A percentile compares a stretch with the other conserved stretches of the same genome.
These are phyloP conservation scores for Himalopsyche anomala DNA, from an alignment of 2,888 invertebrate genomes.

Conservation along the genomic window DNA sequence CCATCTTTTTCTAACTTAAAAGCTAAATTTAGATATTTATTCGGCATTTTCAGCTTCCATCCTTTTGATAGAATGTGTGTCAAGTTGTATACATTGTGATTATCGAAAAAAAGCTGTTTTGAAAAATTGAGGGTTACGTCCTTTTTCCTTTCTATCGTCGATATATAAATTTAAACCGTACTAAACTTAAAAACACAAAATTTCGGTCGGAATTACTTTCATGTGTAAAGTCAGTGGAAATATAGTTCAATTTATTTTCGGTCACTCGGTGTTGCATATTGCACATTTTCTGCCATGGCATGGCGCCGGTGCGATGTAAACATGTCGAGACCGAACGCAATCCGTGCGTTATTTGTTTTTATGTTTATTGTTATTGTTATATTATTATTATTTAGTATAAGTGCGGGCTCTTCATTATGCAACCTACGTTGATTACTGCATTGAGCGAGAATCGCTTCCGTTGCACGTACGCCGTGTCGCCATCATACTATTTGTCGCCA, in stretches of 20 bases:
- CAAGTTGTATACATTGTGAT: no score
- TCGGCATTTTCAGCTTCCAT: no score
- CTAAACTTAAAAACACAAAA: no score
- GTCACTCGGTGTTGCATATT: constrained; percentile 11
- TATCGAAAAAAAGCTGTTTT: no score
- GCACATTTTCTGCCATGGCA: constrained; percentile 9
- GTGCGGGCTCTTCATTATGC: constrained; percentile 18
- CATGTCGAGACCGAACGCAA: constrained; percentile 54
- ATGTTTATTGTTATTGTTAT: constrained; percentile 29
- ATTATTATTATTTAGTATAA: background rate
- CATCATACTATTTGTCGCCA: background rate
- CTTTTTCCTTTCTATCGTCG: no score
- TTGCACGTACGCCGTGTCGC: constrained; percentile 28
- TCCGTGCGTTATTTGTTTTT: constrained; percentile 31
- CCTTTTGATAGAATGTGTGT: no score
- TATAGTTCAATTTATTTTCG: background rate
- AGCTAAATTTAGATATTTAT: no score
- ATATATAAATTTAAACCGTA: no score
- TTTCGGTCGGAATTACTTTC: no score
- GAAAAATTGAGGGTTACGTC: no score
- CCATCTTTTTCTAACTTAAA: no score
- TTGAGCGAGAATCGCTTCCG: constrained; percentile 10
- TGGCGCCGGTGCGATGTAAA: constrained; percentile 57
- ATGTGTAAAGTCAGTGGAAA: background rate
- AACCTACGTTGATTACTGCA: background rate